These are phyloP conservation scores for Drosophila cognata DNA, from an alignment of 2,888 invertebrate genomes.

Conservation along the genomic window DNA sequence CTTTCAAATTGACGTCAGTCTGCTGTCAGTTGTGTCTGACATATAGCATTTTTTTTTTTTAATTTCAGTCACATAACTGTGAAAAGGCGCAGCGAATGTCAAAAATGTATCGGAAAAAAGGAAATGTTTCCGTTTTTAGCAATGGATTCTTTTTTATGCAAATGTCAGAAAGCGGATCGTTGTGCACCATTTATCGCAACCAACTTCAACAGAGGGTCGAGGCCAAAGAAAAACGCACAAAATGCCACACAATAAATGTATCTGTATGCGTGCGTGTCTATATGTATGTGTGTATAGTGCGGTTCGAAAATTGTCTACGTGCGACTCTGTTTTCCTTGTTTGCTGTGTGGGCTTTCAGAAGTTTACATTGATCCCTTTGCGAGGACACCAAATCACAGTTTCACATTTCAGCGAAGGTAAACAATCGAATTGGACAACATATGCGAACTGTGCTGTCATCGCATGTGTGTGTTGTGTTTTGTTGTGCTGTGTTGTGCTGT, in stretches of 20 bases:
- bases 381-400: conserved; percentile 42
- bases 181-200: conserved; percentile 61
- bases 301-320: conserved; percentile 53
- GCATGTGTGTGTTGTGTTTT: not conserved
- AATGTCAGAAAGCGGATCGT: conserved; percentile 62
- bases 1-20: conserved; percentile 28
- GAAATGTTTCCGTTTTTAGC: conserved; percentile 60
- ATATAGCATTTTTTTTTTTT: conserved; percentile 6
- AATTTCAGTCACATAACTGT: conserved; percentile 59
- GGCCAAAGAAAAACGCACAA: conserved; percentile 28
- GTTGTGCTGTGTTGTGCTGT: conserved; percentile 7
- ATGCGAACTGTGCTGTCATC: conserved; percentile 2
- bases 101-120: conserved; percentile 39
- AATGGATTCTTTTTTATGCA: conserved; percentile 62
- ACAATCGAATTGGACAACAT: conserved; percentile 40
- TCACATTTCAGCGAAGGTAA: conserved; percentile 55
- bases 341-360: conserved; percentile 6
- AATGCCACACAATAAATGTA: conserved; percentile 2
- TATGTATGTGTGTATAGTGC: conserved; percentile 8
- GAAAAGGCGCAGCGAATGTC: conserved; percentile 16
- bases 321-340: conserved; percentile 22
- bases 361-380: conserved; percentile 31
- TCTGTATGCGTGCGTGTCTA: not conserved
- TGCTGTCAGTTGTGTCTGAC: conserved; percentile 29
- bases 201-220: conserved; percentile 41